Conservation (phyloP, 2,888 invertebrate genomes). For the Tridacna crocea region DNA sequence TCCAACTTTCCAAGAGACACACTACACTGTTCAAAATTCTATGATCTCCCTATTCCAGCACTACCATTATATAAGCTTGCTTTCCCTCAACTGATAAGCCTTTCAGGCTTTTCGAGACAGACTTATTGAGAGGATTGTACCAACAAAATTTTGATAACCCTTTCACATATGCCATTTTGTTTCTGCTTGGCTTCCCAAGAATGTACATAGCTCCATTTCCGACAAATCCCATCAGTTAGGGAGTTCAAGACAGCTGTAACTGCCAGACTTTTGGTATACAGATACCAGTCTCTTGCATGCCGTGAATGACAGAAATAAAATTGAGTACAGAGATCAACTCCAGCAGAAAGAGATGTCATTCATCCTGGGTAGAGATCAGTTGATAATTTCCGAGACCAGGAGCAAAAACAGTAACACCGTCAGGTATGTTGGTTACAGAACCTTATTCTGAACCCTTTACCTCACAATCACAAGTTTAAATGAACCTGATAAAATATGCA, state of each 20-base stretch:
- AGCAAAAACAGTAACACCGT: constrained; percentile 2
- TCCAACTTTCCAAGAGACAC: neutral
- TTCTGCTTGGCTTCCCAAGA: constrained; percentile 47
- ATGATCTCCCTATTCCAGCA: neutral
- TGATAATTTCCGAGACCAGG: constrained; percentile 16
- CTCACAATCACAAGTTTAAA: no score
- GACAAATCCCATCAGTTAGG: constrained; percentile 35
- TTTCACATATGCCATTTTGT: constrained; percentile 54
- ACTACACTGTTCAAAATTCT: neutral
- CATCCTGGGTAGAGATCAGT: constrained; percentile 13
- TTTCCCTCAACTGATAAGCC: constrained; percentile 42
- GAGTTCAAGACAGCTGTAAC: neutral
- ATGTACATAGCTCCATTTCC: constrained; percentile 57
- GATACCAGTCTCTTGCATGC: neutral
- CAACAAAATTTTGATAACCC: constrained; percentile 53
- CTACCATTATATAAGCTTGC: constrained; percentile 12
- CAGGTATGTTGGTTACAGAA: no score
- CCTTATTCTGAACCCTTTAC: no score
- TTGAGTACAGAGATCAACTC: constrained; percentile 16
- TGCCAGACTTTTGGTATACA: neutral
- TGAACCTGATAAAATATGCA: no score
- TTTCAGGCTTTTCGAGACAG: constrained; percentile 24
- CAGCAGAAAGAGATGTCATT: constrained; percentile 18
- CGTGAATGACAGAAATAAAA: constrained; percentile 4
- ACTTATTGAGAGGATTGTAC: constrained; percentile 18